phyloP scores from a whole-genome alignment of 1,140 invertebrate genomes.

The Drosophila micromelanica region DNA sequence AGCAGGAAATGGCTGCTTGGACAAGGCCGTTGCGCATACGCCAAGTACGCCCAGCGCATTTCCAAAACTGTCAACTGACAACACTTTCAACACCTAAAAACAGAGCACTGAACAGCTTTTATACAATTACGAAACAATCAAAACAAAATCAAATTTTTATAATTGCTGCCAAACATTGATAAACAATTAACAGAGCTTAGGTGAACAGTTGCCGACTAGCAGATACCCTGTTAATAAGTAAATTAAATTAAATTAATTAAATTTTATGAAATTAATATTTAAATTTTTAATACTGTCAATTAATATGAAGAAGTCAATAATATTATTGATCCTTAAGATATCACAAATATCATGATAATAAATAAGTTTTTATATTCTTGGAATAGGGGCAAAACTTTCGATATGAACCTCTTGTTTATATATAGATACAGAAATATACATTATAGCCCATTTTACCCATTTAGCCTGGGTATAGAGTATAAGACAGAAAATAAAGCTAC shows the following conservation, averaged over 20 bases:
- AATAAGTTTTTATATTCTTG: no score
- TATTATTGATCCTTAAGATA: no score
- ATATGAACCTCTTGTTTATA: no score
- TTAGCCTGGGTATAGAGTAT: not conserved
- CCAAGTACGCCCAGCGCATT: constrained; percentile 25
- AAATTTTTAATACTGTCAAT: no score
- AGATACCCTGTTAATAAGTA: not conserved
- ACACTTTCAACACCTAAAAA: constrained; percentile 72
- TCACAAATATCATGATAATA: no score
- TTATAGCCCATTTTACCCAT: no score
- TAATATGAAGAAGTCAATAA: no score
- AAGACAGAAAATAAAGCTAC: constrained; percentile 59
- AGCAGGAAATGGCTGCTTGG: constrained; percentile 22
- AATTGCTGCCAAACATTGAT: constrained; percentile 61
- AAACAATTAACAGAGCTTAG: constrained; percentile 25
- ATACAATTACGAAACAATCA: constrained; percentile 70
- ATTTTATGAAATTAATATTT: no score
- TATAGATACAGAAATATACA: no score
- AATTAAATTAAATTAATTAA: no score
- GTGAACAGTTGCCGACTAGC: not conserved
- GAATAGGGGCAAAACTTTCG: no score
- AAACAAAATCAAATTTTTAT: constrained; percentile 60
- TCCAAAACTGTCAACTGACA: constrained; percentile 59
- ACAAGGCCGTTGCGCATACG: constrained; percentile 55
- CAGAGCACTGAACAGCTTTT: not conserved